These are phyloP conservation scores for Brachionus rubens DNA, from an alignment of 1,140 invertebrate species.

Conservation along the genomic window DNA sequence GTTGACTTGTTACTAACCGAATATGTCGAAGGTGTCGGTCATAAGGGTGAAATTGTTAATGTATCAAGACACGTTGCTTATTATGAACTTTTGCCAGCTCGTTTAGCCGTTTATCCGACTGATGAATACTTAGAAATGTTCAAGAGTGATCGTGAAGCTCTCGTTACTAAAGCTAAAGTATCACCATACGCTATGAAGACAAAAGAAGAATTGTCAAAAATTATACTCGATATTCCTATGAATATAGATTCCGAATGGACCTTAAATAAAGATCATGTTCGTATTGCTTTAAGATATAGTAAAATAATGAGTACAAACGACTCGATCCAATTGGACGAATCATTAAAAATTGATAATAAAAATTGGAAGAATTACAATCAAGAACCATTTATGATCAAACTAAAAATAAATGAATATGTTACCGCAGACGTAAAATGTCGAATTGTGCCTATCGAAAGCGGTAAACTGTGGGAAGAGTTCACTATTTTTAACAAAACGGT, in stretches of 20 bases:
- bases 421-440: neutral
- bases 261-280: constrained; percentile 23
- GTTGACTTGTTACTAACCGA: constrained; percentile 31
- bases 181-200: constrained; percentile 44
- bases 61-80: constrained; percentile 6
- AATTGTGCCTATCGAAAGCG: constrained; percentile 3
- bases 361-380: constrained; percentile 20
- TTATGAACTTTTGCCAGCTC: constrained; percentile 34
- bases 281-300: constrained; percentile 21
- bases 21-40: constrained; percentile 45
- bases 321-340: neutral
- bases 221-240: constrained; percentile 22
- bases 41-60: constrained; percentile 46
- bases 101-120: constrained; percentile 42
- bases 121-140: constrained; percentile 39
- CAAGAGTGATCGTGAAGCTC: constrained; percentile 5
- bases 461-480: constrained; percentile 43
- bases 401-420: constrained; percentile 39
- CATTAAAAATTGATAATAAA: neutral
- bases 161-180: constrained; percentile 5
- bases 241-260: constrained; percentile 29
- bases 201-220: constrained; percentile 4
- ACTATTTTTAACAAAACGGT: constrained; percentile 26
- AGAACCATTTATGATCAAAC: constrained; percentile 20
- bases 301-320: constrained; percentile 38